Conservation (phyloP, 2,113 vertebrate genomes). For the Heterocephalus glaber region DNA sequence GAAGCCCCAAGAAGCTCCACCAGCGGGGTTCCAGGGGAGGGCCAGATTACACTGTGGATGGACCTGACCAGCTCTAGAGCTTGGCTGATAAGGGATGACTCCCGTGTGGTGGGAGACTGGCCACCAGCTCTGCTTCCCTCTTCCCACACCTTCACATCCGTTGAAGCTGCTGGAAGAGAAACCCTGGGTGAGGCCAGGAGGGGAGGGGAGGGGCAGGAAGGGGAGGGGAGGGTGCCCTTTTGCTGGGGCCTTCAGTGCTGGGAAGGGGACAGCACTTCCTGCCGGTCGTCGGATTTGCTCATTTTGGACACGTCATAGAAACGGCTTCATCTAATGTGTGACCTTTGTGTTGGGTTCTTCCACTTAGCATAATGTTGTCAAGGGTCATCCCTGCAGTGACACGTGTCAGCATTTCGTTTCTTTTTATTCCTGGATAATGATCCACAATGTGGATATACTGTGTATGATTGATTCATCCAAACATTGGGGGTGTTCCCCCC, state of each 20-base stretch:
- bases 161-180: neutral
- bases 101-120: neutral
- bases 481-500: neutral
- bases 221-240: accelerated
- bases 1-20: neutral
- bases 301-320: neutral
- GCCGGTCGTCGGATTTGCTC: neutral
- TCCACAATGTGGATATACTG: neutral
- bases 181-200: no score
- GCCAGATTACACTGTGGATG: neutral
- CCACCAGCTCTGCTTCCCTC: neutral
- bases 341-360: neutral
- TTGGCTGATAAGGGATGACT: neutral
- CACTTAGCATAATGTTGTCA: neutral
- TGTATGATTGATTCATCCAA: neutral
- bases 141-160: neutral
- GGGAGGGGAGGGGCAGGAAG: no score
- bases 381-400: neutral
- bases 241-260: neutral
- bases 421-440: neutral
- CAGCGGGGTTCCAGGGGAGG: neutral
- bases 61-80: neutral
- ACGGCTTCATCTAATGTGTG: neutral
- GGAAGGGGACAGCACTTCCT: neutral
- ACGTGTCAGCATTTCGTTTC: neutral